These are phyloP conservation scores for Pelusios castaneus DNA, from an alignment of 2,113 vertebrate species.

Conservation along the genomic window DNA sequence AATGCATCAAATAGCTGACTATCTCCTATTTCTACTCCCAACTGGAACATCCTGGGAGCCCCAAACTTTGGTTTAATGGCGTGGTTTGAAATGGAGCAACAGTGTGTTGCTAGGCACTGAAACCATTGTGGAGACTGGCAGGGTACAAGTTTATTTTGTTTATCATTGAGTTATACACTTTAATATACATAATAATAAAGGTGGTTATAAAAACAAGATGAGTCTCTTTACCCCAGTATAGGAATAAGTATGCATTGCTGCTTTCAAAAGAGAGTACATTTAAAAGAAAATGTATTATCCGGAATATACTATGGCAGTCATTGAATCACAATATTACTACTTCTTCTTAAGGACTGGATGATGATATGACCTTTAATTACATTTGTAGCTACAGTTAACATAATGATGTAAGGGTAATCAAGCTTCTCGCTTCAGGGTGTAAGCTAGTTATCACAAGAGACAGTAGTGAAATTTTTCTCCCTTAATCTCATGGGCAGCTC, in stretches of 20 bases:
- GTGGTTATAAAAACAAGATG: neutral
- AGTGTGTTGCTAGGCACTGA: neutral
- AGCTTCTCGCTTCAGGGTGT: conserved; percentile 4
- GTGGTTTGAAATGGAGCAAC: neutral
- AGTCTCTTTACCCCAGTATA: neutral
- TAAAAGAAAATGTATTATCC: neutral
- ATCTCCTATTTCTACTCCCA: no score
- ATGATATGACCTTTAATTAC: conserved; percentile 1
- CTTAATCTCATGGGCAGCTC: neutral
- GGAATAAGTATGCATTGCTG: neutral
- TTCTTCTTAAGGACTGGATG: neutral
- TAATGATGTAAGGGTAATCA: neutral
- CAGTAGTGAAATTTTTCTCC: neutral
- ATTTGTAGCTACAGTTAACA: neutral
- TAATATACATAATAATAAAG: neutral
- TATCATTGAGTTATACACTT: neutral
- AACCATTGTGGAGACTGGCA: neutral
- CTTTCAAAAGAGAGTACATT: neutral
- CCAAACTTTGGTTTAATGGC: no score
- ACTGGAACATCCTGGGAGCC: no score
- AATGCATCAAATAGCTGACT: no score
- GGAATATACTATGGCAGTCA: neutral
- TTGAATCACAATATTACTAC: neutral
- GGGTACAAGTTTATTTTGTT: neutral
- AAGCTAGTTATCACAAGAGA: neutral